A percentile compares a stretch with the other conserved stretches of the same genome.
phyloP scores from a whole-genome alignment of 2,113 vertebrate species.

The Hydrochoerus hydrochaeris region DNA sequence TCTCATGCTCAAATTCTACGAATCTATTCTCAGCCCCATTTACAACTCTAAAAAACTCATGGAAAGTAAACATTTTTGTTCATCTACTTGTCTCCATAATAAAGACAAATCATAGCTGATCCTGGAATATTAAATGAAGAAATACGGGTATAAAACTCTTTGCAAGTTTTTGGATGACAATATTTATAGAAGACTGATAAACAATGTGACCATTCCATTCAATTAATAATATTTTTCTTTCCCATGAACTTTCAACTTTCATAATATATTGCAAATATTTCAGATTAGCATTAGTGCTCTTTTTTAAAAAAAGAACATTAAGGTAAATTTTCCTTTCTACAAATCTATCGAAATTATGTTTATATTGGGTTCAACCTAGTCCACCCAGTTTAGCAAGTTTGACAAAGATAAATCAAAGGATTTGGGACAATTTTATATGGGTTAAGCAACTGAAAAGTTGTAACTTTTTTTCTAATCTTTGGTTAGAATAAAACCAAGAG shows the following conservation, averaged over 20 bases:
- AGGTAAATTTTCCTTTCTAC: neutral
- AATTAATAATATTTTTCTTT: conserved; percentile 38
- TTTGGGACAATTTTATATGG: conserved; percentile 71
- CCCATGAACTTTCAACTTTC: neutral
- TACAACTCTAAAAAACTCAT: neutral
- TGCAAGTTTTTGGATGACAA: neutral
- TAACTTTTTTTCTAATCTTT: conserved; percentile 40
- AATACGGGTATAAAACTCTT: neutral
- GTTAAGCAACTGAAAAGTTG: conserved; percentile 71
- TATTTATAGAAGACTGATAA: conserved; percentile 15
- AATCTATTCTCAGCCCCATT: neutral
- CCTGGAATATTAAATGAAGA: conserved; percentile 44
- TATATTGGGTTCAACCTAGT: conserved; percentile 20
- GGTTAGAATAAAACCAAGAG: conserved; percentile 56
- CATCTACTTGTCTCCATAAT: neutral
- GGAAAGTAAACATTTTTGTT: neutral
- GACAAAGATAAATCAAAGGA: conserved; percentile 65
- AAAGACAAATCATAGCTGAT: conserved; percentile 47
- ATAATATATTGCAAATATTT: conserved; percentile 52
- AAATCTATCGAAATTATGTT: conserved; percentile 59
- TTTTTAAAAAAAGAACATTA: neutral
- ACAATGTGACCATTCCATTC: neutral
- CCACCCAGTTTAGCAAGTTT: neutral
- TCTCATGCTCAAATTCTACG: neutral
- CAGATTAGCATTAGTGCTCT: conserved; percentile 2